Conservation (phyloP, 2,113 vertebrate species). For the Dascyllus trimaculatus region DNA sequence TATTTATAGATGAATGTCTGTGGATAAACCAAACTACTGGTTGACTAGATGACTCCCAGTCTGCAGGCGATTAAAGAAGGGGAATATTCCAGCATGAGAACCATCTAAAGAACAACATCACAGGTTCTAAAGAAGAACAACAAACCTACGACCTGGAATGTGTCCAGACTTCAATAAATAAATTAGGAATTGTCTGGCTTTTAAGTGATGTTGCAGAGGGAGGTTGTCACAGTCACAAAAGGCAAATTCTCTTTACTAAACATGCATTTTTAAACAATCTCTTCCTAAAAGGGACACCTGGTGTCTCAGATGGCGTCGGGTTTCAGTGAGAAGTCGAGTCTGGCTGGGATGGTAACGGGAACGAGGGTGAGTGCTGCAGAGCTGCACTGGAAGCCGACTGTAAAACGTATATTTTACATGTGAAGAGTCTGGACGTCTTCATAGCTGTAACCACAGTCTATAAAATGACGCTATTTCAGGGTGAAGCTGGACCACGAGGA, state of each 20-base stretch:
- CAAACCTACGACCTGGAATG: too few species aligned
- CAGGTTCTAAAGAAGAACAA: too few species aligned
- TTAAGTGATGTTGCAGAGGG: too few species aligned
- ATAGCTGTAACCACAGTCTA: neutral
- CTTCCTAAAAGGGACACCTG: constrained; percentile 82
- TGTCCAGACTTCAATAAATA: too few species aligned
- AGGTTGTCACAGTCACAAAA: neutral
- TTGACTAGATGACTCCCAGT: too few species aligned
- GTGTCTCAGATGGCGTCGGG: constrained; percentile 92
- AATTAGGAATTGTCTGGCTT: too few species aligned
- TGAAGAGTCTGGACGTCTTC: neutral
- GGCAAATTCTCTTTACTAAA: accelerated
- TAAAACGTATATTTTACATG: neutral
- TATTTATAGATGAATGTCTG: too few species aligned
- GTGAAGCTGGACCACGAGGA: constrained; percentile 93
- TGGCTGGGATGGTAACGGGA: constrained; percentile 88
- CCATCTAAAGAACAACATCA: too few species aligned
- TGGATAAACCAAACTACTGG: too few species aligned
- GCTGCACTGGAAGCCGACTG: accelerated
- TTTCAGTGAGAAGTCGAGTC: constrained; percentile 90
- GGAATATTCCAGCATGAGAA: too few species aligned
- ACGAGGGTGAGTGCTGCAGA: constrained; percentile 89
- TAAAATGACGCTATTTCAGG: constrained; percentile 80
- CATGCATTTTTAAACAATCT: neutral
- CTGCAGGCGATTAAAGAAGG: too few species aligned